phyloP scores from a whole-genome alignment of 2,113 vertebrate species.

The Rhabdornis inornatus region DNA sequence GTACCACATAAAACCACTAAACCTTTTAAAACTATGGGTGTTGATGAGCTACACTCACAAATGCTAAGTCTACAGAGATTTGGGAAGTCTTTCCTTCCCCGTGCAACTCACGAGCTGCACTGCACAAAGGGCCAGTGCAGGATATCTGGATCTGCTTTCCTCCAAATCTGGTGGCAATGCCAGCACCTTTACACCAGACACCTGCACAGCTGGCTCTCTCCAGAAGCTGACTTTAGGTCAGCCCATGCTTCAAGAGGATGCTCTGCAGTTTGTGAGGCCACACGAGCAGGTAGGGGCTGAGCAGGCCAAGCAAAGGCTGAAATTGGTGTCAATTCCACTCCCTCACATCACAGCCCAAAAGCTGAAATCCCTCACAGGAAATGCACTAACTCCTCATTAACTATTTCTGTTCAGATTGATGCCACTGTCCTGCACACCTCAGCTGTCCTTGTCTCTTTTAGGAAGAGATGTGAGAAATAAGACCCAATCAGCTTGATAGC shows the following conservation, averaged over 20 bases:
- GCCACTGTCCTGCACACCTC: background rate
- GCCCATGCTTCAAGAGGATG: background rate
- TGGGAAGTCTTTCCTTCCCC: background rate
- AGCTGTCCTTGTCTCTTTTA: background rate
- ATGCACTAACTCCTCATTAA: background rate
- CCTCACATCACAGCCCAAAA: background rate
- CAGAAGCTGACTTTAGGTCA: background rate
- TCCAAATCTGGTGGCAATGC: background rate
- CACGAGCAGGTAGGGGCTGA: accelerated
- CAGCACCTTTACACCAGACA: background rate
- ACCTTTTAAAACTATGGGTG: background rate
- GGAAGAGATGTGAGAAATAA: background rate
- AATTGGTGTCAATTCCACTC: accelerated
- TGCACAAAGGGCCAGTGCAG: background rate
- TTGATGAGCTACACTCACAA: background rate
- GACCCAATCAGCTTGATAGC: background rate
- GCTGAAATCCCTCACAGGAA: background rate
- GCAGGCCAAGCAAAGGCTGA: background rate
- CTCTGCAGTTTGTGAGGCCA: background rate
- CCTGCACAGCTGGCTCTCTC: background rate
- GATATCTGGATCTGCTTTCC: background rate
- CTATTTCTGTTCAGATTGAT: background rate
- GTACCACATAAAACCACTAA: background rate
- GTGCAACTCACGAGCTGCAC: accelerated
- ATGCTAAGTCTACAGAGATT: background rate